Evolutionary conservation across 2,888 invertebrate species (phyloP).

Genomic region (Eurytoma californica): DNA sequence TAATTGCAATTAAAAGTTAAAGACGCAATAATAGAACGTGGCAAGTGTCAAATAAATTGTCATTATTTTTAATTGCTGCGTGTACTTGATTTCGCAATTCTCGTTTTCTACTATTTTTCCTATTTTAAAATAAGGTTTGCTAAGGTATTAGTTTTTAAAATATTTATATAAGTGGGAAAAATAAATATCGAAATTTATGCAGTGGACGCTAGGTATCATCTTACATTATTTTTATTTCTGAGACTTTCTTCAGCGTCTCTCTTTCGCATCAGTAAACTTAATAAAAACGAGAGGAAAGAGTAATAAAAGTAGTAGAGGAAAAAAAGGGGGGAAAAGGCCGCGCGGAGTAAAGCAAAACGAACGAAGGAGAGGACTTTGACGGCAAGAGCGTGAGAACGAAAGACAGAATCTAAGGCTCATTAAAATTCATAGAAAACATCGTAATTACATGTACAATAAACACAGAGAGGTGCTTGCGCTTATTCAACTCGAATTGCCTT

Average conservation of each 20-base stretch:
- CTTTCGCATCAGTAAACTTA: slow-evolving; percentile 24
- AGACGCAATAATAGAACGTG: not conserved
- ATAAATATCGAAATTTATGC: slow-evolving; percentile 17
- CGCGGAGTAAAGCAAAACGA: not conserved
- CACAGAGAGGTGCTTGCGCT: slow-evolving; percentile 27
- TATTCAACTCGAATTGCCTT: slow-evolving; percentile 38
- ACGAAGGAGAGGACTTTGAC: slow-evolving; percentile 25
- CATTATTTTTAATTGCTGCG: no score
- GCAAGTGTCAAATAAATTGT: no score
- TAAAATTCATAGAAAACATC: slow-evolving; percentile 58
- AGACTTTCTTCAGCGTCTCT: slow-evolving; percentile 25
- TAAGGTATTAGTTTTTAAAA: not conserved
- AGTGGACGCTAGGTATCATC: slow-evolving; percentile 13
- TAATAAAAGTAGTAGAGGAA: not conserved
- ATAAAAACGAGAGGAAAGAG: slow-evolving; percentile 37
- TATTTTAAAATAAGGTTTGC: no score
- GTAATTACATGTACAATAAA: slow-evolving; percentile 53
- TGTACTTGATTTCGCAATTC: no score
- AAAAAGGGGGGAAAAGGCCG: not conserved
- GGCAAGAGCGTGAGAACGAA: slow-evolving; percentile 47
- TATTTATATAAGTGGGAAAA: not conserved
- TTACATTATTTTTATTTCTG: slow-evolving; percentile 16
- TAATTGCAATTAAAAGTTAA: slow-evolving; percentile 25
- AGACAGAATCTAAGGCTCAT: slow-evolving; percentile 43
- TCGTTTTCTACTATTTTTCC: no score